Percentiles rank a stretch among this genome's conserved stretches.
phyloP scores from a whole-genome alignment of 2,888 invertebrate species.

The Spodoptera littoralis region DNA sequence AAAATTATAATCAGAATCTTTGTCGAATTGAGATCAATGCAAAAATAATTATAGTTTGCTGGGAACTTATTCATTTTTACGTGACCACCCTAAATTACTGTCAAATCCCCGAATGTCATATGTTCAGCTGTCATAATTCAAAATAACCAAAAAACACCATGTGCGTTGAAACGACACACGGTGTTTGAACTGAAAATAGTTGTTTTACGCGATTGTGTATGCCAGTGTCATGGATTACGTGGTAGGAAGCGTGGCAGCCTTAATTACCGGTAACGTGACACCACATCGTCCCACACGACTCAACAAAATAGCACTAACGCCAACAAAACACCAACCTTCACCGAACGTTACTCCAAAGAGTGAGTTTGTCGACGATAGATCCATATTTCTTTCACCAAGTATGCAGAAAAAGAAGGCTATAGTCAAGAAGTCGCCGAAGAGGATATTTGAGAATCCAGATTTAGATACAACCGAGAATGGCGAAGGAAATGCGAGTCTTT shows the following conservation, averaged over 20 bases:
- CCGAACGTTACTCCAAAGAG: constrained; percentile 85
- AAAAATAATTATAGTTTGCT: too few species aligned
- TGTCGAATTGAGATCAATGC: too few species aligned
- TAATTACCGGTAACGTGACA: constrained; percentile 88
- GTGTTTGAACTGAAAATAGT: constrained; percentile 34
- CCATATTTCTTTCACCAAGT: constrained; percentile 82
- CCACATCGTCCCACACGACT: constrained; percentile 85
- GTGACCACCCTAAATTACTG: constrained; percentile 5
- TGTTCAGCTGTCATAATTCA: constrained; percentile 39
- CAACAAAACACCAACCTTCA: constrained; percentile 81
- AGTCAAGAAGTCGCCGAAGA: constrained; percentile 83
- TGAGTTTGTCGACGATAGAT: constrained; percentile 78
- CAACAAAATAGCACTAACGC: constrained; percentile 78
- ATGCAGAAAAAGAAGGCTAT: constrained; percentile 83
- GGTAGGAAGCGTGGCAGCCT: constrained; percentile 88
- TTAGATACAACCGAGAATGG: constrained; percentile 71
- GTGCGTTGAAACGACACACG: constrained; percentile 57
- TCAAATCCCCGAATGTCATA: constrained; percentile 13
- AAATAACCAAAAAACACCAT: constrained; percentile 67
- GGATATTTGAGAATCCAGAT: constrained; percentile 82
- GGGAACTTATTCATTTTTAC: constrained; percentile 1
- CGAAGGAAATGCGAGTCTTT: constrained; percentile 57
- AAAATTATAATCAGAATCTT: too few species aligned
- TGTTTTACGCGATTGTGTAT: constrained; percentile 22
- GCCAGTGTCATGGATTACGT: constrained; percentile 82